Conservation (phyloP, 2,797 vertebrate species). For the Phataginus tetradactyla region DNA sequence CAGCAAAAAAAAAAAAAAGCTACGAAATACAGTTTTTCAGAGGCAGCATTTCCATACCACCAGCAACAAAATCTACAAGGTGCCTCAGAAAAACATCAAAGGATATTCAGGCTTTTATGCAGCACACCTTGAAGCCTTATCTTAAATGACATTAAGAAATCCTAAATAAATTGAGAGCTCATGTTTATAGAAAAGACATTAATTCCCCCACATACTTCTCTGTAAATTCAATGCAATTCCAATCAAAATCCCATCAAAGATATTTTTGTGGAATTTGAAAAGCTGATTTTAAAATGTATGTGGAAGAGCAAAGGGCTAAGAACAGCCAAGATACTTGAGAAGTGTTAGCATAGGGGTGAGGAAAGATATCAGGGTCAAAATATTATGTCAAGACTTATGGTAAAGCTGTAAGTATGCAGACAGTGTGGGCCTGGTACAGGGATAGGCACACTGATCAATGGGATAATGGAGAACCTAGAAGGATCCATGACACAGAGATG, state of each 20-base stretch:
- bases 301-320: conserved; percentile 4
- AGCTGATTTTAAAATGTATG: conserved; percentile 1
- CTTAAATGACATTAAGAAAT: conserved; percentile 39
- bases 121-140: conserved; percentile 9
- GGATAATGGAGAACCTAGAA: neutral
- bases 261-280: neutral
- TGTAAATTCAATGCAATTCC: conserved; percentile 18
- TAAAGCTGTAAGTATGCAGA: neutral
- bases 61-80: neutral
- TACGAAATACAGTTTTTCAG: conserved; percentile 30
- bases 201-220: neutral
- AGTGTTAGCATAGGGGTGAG: neutral
- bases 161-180: conserved; percentile 33
- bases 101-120: neutral
- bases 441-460: neutral
- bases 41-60: conserved; percentile 5
- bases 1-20: neutral
- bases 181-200: neutral
- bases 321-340: neutral
- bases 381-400: neutral
- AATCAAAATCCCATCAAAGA: neutral
- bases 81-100: neutral
- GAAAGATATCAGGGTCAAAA: neutral
- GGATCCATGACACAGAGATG: neutral
- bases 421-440: neutral